phyloP scores from a whole-genome alignment of 2,113 vertebrate species.

The Nesospiza acunhae region DNA sequence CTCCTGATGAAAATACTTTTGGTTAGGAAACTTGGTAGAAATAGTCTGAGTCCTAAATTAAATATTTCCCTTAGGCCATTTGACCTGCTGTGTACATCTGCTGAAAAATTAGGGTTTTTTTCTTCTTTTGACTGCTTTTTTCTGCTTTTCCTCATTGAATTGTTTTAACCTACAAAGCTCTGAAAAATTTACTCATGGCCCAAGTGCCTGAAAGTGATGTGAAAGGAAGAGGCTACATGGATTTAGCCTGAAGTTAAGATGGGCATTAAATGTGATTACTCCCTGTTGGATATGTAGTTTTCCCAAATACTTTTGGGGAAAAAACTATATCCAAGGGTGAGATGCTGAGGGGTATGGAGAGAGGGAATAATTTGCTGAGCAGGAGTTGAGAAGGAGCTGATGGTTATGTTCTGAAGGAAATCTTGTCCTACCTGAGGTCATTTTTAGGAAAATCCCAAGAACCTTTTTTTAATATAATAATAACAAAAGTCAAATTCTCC shows the following conservation, averaged over 20 bases:
- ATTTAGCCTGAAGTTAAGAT: neutral
- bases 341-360: neutral
- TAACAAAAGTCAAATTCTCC: neutral
- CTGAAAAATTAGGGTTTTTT: neutral
- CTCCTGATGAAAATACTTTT: constrained; percentile 58
- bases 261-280: neutral
- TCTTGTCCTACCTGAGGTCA: neutral
- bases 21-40: constrained; percentile 48
- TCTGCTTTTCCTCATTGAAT: constrained; percentile 25
- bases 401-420: neutral
- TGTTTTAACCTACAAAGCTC: constrained; percentile 25
- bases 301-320: neutral
- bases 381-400: neutral
- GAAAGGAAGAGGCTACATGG: neutral
- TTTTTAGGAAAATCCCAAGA: neutral
- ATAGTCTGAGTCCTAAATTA: constrained; percentile 11
- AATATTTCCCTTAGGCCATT: constrained; percentile 28
- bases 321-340: neutral
- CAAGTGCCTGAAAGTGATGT: neutral
- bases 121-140: constrained; percentile 41
- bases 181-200: neutral
- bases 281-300: neutral
- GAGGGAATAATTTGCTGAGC: neutral
- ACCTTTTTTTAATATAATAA: neutral
- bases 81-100: neutral